phyloP scores from a whole-genome alignment of 2,797 vertebrate species.

The Corythornis leucogaster region DNA sequence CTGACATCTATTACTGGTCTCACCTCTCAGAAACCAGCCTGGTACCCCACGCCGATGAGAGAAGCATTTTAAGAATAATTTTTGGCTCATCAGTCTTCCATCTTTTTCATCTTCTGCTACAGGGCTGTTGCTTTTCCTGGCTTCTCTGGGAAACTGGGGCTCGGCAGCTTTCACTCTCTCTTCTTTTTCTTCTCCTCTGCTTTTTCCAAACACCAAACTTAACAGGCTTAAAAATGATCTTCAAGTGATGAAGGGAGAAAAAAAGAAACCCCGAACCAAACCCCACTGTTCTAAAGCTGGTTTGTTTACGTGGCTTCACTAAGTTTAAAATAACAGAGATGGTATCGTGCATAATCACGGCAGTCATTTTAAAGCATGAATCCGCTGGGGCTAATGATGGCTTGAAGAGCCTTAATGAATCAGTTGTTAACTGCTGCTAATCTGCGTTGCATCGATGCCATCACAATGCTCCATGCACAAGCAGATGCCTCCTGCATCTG shows the following conservation, averaged over 20 bases:
- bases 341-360: not conserved
- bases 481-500: not conserved
- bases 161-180: not conserved
- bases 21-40: not conserved
- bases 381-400: slow-evolving; percentile 4
- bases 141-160: not conserved
- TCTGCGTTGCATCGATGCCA: not conserved
- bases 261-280: not conserved
- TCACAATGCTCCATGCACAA: not conserved
- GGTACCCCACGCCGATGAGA: not conserved
- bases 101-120: not conserved
- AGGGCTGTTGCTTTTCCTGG: not conserved
- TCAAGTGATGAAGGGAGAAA: not conserved
- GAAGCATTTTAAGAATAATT: not conserved
- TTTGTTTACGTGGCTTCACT: slow-evolving; percentile 45
- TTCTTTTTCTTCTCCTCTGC: not conserved
- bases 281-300: not conserved
- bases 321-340: slow-evolving; percentile 50
- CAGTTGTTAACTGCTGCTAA: not conserved
- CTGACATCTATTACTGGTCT: not conserved
- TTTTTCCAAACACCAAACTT: not conserved
- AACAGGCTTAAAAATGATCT: not conserved
- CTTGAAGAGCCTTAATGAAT: slow-evolving; percentile 36
- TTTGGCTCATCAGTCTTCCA: not conserved
- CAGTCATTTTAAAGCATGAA: not conserved